Evolutionary conservation across 1,140 invertebrate genomes (phyloP), one percentile per base, ranked within the genome.

Genomic region (Tyrophagus putrescentiae): DNA sequence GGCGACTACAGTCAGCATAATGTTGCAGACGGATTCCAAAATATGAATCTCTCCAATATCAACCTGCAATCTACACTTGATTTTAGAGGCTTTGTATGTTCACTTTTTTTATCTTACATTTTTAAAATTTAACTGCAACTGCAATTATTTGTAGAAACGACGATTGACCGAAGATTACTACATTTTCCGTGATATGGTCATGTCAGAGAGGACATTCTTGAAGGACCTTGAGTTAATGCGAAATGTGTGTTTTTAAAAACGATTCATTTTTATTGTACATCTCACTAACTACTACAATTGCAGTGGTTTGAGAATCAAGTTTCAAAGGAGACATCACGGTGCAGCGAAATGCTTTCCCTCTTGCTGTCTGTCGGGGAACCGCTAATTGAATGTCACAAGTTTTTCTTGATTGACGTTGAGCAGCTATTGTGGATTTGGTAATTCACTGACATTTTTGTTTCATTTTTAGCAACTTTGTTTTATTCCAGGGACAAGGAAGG

Each of bases 201-300:
- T 93, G 86, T 95, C 90, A 1, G 92, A 96, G 70, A 74, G 91
- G 62, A 95, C 91, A 0, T 97, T 93, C 72, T 90, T 89, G 68
- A 88, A 92, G 67, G 90, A 96, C 71, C 73, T 97, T 63, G 88
- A 94, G 72, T 84, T 95, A 36, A 79, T 96, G 59, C 89, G 87
- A 70, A 76, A 82, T 66, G 85, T 88, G 74, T 76, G 80, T 64
- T 3, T 33, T n/a, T n/a, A 31, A 18, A 57, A 52, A 6, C 23
- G 18, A 21, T 9, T 57, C 27, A 3, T n/a, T 18, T 58, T 13
- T n/a, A 21, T 16, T 18, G 7, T 60, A 6, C 7, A 31, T 29
- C 6, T 32, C 7, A 39, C n/a, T 13, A 41, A 45, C 36, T 42
- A 27, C 18, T 61, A 33, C 29, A 60, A 33, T 57, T 60, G 36